phyloP scores from a whole-genome alignment of 2,888 invertebrate genomes.

The Branchellion lobata region DNA sequence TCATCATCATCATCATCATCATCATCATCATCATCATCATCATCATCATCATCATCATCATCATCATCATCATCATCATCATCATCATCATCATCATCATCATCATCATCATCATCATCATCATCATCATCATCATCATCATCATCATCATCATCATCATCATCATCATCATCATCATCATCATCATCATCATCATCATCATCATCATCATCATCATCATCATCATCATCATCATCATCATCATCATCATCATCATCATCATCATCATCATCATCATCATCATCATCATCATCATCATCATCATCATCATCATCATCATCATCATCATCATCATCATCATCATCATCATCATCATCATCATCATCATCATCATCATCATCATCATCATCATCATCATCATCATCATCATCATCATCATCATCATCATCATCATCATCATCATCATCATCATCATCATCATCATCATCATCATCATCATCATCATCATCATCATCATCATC shows the following conservation, averaged over 20 bases:
- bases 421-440: conserved; percentile 39
- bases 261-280: conserved; percentile 38
- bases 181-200: conserved; percentile 43
- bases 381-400: conserved; percentile 38
- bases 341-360: conserved; percentile 36
- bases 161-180: conserved; percentile 36
- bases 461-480: conserved; percentile 32
- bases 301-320: conserved; percentile 35
- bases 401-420: conserved; percentile 41
- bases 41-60: conserved; percentile 41
- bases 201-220: conserved; percentile 38
- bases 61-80: conserved; percentile 39
- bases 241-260: conserved; percentile 39
- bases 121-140: conserved; percentile 35
- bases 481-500: conserved; percentile 16
- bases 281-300: conserved; percentile 42
- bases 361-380: conserved; percentile 43
- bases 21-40: conserved; percentile 38
- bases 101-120: conserved; percentile 42
- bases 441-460: conserved; percentile 37
- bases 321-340: conserved; percentile 43
- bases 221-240: conserved; percentile 41
- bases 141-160: conserved; percentile 43
- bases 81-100: conserved; percentile 38
- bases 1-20: conserved; percentile 43